phyloP scores from a whole-genome alignment of 2,888 invertebrate species.

The Meiosimyza platycephala region DNA sequence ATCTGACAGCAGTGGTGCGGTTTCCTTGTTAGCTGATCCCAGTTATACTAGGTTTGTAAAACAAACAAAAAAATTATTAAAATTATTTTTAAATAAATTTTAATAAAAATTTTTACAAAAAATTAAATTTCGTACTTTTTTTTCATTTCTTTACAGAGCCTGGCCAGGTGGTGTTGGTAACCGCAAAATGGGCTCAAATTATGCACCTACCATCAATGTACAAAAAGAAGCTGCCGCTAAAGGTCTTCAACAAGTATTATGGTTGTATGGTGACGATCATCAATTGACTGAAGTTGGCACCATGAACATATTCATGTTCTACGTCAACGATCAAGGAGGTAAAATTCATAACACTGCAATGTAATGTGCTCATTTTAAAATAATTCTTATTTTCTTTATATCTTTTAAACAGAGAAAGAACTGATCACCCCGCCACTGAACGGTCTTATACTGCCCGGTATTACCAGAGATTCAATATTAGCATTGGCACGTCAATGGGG shows the following conservation, averaged over 20 bases:
- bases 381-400: neutral
- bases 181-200: constrained; percentile 95
- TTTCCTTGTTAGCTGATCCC: constrained; percentile 94
- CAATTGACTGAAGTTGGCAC: constrained; percentile 97
- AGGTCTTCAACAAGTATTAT: constrained; percentile 94
- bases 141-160: constrained; percentile 68
- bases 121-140: constrained; percentile 11
- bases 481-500: constrained; percentile 86
- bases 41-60: constrained; percentile 71
- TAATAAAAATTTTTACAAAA: constrained; percentile 8
- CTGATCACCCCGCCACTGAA: constrained; percentile 92
- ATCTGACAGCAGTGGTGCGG: constrained; percentile 73
- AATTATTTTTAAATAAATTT: neutral
- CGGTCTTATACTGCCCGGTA: constrained; percentile 95
- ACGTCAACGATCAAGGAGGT: constrained; percentile 92
- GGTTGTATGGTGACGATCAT: constrained; percentile 95
- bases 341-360: constrained; percentile 49
- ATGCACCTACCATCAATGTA: constrained; percentile 86
- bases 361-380: neutral
- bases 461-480: constrained; percentile 89
- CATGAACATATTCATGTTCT: constrained; percentile 96
- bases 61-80: constrained; percentile 3
- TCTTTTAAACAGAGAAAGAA: constrained; percentile 78
- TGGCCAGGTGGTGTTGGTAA: constrained; percentile 97
- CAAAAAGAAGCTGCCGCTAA: constrained; percentile 80